Evolutionary conservation across 2,113 vertebrate genomes (phyloP), one percentile per base, ranked within the genome.

Genomic region (Agapornis roseicollis): DNA sequence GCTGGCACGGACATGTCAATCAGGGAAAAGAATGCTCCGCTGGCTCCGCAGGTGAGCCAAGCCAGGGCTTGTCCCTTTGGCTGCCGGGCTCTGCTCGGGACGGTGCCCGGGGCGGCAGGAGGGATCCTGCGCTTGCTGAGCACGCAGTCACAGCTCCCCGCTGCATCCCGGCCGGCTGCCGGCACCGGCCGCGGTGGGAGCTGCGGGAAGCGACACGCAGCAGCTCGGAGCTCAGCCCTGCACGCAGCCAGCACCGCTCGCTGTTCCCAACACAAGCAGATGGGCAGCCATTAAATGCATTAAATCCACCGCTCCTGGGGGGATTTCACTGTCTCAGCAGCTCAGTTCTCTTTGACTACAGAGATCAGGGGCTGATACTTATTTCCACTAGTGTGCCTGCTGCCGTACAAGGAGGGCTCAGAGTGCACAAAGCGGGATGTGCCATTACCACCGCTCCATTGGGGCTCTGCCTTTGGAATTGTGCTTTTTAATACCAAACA

Each of bases 371-470:
- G 72, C 78, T 24, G 66, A 20, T 47, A 22, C 9, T 60, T 24
- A 60, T 35, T 17, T 7, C 35, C 58, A 9, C n/a, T 58, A 15
- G 20, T 7, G 56, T n/a, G 33, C 20, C 35, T 7, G 47, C 1
- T 33, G n/a, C 41, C 27, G 14, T 5, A 11, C 65, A 4, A 33
- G 60, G 9, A 27, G 29, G 22, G 16, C 8, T 47, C 17, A 4
- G n/a, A 15, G 33, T 1, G 2, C 12, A 31, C 44, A 11, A 10
- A 17, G 23, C 6, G 4, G 55, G 35, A 7, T 2, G 0, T 0
- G 9, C 2, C 0, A 3, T 3, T 10, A 8, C 2, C 22, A 17
- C 53, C 29, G 1, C 25, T 17, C 33, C 20, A 1, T 7, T 1
- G 49, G 29, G 42, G 1, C 37, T 17, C 31, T 7, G 56, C 78